A percentile compares a stretch with the other conserved stretches of the same genome.
These are phyloP conservation scores for Lytechinus pictus DNA, from an alignment of 35 echinoderm and acorn worm species.

Conservation along the genomic window DNA sequence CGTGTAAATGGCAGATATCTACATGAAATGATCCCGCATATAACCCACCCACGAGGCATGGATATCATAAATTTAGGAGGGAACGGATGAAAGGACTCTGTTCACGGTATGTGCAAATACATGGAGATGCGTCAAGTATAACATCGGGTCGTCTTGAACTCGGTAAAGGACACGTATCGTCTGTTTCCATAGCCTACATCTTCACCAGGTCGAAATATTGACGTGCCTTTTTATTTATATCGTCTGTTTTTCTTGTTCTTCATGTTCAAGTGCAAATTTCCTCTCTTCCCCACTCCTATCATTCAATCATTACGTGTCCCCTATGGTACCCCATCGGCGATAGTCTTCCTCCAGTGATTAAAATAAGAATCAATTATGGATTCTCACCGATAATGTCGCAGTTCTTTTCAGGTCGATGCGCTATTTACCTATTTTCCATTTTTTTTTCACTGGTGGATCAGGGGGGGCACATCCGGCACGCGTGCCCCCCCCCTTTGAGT, in stretches of 20 bases:
- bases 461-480: too few relatives aligned
- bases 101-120: neutral
- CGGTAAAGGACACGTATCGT: neutral
- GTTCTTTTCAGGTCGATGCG: neutral
- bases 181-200: conserved; percentile 11
- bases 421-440: neutral
- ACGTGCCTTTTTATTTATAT: neutral
- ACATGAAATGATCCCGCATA: neutral
- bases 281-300: neutral
- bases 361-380: neutral
- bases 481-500: too few relatives aligned
- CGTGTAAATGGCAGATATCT: neutral
- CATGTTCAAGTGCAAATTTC: conserved; percentile 18
- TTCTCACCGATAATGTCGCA: neutral
- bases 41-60: neutral
- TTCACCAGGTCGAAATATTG: neutral
- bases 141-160: neutral
- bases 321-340: neutral
- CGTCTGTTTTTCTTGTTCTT: conserved; percentile 3
- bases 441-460: neutral
- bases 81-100: neutral
- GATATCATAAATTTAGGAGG: neutral
- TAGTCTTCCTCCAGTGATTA: neutral
- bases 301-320: neutral
- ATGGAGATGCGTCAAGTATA: neutral